Evolutionary conservation across 2,888 invertebrate genomes (phyloP).

Genomic region (Meghimatium bilineatum): DNA sequence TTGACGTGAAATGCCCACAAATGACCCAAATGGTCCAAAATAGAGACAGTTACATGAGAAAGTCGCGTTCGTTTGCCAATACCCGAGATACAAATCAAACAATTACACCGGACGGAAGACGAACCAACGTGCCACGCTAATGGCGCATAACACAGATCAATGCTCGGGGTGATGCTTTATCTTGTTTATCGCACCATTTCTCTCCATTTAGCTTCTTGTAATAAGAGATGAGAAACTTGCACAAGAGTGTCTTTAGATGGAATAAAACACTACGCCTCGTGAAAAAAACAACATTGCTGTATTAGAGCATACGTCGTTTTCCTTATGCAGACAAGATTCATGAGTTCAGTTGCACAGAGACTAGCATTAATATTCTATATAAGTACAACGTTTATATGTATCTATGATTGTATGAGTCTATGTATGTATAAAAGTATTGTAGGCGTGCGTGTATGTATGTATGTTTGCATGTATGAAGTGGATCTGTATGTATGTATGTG

Average conservation of each 20-base stretch:
- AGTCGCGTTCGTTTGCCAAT: conserved; percentile 35
- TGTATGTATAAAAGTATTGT: not conserved
- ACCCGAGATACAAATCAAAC: conserved; percentile 43
- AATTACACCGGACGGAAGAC: conserved; percentile 33
- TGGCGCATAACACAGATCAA: conserved; percentile 19
- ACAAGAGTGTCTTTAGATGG: conserved; percentile 12
- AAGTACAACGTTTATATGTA: not conserved
- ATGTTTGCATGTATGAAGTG: conserved; percentile 2
- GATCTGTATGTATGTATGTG: conserved; percentile 6
- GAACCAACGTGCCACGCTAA: conserved; percentile 27
- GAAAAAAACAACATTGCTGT: not conserved
- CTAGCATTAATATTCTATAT: not conserved
- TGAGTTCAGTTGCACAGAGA: not conserved
- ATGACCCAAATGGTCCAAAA: conserved; percentile 48
- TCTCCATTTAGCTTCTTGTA: not conserved
- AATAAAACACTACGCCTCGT: not conserved
- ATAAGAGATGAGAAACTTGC: not conserved
- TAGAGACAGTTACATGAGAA: conserved; percentile 40
- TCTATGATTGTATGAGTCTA: not conserved
- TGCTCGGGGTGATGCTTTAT: conserved; percentile 13
- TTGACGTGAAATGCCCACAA: conserved; percentile 44
- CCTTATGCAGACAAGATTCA: not conserved
- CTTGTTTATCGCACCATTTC: conserved; percentile 34
- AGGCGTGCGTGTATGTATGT: not conserved
- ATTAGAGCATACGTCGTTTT: not conserved